These are phyloP conservation scores for Itoplectis maculator DNA, from an alignment of 2,888 invertebrate species.

Conservation along the genomic window DNA sequence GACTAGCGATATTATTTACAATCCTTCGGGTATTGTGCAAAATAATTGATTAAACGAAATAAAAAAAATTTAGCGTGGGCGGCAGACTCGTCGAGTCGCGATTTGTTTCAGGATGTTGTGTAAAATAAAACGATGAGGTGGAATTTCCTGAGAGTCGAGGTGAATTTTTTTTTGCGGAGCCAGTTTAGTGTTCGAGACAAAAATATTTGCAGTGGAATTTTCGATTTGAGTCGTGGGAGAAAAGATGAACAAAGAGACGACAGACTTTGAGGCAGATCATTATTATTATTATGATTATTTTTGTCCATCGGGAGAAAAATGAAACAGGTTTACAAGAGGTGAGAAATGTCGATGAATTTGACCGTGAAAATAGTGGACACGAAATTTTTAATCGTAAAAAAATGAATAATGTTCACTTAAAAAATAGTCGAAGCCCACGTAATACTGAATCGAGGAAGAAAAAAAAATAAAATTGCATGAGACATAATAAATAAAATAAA, in stretches of 20 bases:
- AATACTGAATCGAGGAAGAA: no score
- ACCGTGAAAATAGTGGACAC: no score
- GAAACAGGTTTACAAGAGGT: no score
- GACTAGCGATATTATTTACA: slow-evolving; percentile 26
- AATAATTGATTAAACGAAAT: neutral
- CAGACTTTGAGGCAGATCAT: neutral
- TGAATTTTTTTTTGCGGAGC: neutral
- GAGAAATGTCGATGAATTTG: no score
- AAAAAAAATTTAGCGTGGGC: slow-evolving; percentile 27
- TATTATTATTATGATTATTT: no score
- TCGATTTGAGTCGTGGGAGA: neutral
- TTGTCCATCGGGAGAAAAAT: no score
- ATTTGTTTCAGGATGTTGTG: slow-evolving; percentile 10
- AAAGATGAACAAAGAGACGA: neutral
- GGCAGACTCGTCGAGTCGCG: slow-evolving; percentile 11
- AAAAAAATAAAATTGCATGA: neutral
- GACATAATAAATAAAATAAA: no score
- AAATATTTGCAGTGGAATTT: neutral
- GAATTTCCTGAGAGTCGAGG: neutral
- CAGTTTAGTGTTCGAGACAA: neutral
- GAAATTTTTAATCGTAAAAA: no score
- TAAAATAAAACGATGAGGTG: no score
- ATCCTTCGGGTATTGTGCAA: slow-evolving; percentile 2
- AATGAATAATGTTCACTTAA: no score
- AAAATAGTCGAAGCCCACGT: no score